Evolutionary conservation across 2,113 vertebrate genomes (phyloP).

Genomic region (Grammomys surdaster): DNA sequence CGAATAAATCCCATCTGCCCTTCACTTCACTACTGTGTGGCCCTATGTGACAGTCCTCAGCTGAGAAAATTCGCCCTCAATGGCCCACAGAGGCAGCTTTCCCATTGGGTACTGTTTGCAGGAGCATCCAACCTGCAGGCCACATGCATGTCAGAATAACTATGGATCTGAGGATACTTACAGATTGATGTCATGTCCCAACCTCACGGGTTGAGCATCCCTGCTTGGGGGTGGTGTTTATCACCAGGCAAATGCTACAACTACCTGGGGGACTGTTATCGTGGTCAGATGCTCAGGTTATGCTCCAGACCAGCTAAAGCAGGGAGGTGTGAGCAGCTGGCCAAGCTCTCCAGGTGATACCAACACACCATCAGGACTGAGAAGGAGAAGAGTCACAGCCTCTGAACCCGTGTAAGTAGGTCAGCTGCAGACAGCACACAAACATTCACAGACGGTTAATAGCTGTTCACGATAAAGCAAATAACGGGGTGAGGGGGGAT

Average conservation of each 20-base stretch:
- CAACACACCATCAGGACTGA: neutral
- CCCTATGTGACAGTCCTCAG: neutral
- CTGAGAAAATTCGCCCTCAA: neutral
- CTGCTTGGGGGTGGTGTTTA: neutral
- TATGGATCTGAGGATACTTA: neutral
- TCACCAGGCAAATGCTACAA: neutral
- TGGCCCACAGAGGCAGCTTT: neutral
- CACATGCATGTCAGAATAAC: neutral
- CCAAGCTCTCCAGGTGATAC: neutral
- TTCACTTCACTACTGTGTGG: neutral
- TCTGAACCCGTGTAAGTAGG: neutral
- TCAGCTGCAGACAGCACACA: neutral
- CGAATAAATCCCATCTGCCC: neutral
- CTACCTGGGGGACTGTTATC: neutral
- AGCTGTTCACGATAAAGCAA: neutral
- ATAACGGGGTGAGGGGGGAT: neutral
- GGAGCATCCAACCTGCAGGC: neutral
- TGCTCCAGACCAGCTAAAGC: neutral
- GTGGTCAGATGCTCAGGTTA: neutral
- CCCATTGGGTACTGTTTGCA: neutral
- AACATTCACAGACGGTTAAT: neutral
- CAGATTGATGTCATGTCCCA: neutral
- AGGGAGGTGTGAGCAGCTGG: rapidly evolving
- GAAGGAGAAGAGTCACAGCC: neutral
- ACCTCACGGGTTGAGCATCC: neutral